phyloP scores from a whole-genome alignment of 2,113 vertebrate species.

The Hydrochoerus hydrochaeris region DNA sequence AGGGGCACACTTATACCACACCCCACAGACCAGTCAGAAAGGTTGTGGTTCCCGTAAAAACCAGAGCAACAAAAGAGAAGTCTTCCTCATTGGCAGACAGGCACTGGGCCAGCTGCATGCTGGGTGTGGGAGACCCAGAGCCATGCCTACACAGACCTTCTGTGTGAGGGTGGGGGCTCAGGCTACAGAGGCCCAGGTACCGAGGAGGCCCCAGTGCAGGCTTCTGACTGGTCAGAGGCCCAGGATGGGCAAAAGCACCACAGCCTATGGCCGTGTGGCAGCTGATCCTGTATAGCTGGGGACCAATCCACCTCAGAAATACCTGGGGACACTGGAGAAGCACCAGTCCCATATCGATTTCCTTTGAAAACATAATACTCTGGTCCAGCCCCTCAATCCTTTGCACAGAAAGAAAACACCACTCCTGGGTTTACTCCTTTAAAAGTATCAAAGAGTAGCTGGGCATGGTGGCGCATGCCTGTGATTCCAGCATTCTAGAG shows the following conservation, averaged over 20 bases:
- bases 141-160: too few relatives aligned
- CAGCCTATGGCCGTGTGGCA: not conserved
- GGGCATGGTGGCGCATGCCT: not conserved
- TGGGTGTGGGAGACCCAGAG: not conserved
- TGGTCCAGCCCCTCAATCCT: not conserved
- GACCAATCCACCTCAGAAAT: fast-evolving
- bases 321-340: not conserved
- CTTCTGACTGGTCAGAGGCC: not conserved
- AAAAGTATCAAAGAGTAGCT: not conserved
- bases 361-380: not conserved
- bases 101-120: fast-evolving
- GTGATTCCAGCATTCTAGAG: not conserved
- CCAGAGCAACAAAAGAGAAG: fast-evolving
- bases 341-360: not conserved
- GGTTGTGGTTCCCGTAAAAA: too few relatives aligned
- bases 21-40: not conserved
- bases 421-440: not conserved
- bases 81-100: fast-evolving
- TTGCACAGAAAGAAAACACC: not conserved
- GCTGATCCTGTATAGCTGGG: not conserved
- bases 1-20: fast-evolving
- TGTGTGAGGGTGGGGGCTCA: not conserved
- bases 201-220: not conserved
- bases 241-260: not conserved
- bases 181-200: not conserved